A percentile compares a stretch with the other conserved stretches of the same genome.
phyloP scores from a whole-genome alignment of 2,113 vertebrate species.

The Gambusia holbrooki region DNA sequence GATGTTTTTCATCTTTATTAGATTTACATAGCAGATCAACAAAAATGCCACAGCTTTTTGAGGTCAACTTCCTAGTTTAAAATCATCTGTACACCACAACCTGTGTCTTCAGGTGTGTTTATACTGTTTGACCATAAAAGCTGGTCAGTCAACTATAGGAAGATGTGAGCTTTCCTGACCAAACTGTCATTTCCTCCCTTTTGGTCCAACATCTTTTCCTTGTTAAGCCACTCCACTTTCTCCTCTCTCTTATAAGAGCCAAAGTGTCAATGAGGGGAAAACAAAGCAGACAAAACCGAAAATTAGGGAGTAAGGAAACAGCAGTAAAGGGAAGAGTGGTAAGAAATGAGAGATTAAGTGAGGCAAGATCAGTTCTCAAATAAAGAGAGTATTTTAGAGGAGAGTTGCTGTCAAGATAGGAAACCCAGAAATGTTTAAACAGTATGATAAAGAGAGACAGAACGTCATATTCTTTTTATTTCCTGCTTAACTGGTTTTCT shows the following conservation, averaged over 20 bases:
- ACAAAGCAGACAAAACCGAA: constrained; percentile 58
- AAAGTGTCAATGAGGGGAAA: constrained; percentile 66
- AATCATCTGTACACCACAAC: constrained; percentile 34
- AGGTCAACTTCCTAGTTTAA: constrained; percentile 46
- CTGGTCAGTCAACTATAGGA: constrained; percentile 61
- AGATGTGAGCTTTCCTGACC: constrained; percentile 59
- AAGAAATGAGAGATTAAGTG: background rate
- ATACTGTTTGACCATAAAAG: constrained; percentile 55
- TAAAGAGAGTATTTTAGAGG: background rate
- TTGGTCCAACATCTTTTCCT: constrained; percentile 42
- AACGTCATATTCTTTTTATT: background rate
- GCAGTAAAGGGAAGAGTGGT: background rate
- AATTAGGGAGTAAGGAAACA: background rate
- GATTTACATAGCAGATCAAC: background rate
- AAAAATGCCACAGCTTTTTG: constrained; percentile 35
- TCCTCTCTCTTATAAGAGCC: constrained; percentile 50
- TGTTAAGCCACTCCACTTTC: constrained; percentile 38
- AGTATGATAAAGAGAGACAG: background rate
- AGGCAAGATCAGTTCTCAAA: background rate
- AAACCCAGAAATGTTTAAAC: background rate
- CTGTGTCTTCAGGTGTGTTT: constrained; percentile 34
- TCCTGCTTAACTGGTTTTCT: background rate
- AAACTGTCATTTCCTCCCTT: constrained; percentile 64
- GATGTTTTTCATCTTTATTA: background rate
- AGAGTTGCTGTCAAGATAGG: background rate